Base-by-base conservation (phyloP, 2,888 invertebrate genomes). In the Pollenia angustigena region DNA sequence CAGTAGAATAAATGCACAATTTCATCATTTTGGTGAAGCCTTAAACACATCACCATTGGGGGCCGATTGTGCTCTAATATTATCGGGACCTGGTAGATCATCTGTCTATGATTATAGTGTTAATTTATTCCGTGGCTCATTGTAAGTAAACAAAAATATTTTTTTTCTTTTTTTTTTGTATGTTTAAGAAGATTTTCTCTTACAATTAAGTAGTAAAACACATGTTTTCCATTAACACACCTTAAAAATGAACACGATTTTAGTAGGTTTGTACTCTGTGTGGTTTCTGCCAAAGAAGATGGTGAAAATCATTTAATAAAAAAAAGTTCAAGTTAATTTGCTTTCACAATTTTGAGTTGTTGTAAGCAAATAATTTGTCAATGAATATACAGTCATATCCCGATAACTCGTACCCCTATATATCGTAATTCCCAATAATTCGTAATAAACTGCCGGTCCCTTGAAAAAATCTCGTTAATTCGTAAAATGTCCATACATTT, bases 81-180 rank as follows among this genome's bases (percentile, higher is more conserved):
- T 98, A 88, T 95, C 95, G 88, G 96, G 97, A 12, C 96, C 96
- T 0, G 97, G 97, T 81, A 95, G 97, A 90, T 96, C 97, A 88
- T 97, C 96, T 82, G 95, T 96, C 16, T 97, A 96, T 91, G 97
- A 98, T 93, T 97, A 97, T 93, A 96, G 96, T 91, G 95, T 97
- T 90, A 97, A 97, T 94, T 94, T 97, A 86, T 95, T 98, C 69
- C 95, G 97, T 90, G 97, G 97, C 88, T 95, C 95, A 90, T 94
- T 95, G 97, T 97, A 94, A 96, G 97, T 97, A 93, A n/a, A 7
- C 4, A 23, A 11, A 50, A 9, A 40, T 14, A 75, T 42, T 12
- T 10, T 8, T 23, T 23, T 23, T 23, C 2, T 23, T 23, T 23
- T n/a, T n/a, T n/a, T 23, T 23, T 32, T 32, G 32, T 32, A 6